phyloP scores from a whole-genome alignment of 2,797 vertebrate species.

The Fistularia tabacaria region DNA sequence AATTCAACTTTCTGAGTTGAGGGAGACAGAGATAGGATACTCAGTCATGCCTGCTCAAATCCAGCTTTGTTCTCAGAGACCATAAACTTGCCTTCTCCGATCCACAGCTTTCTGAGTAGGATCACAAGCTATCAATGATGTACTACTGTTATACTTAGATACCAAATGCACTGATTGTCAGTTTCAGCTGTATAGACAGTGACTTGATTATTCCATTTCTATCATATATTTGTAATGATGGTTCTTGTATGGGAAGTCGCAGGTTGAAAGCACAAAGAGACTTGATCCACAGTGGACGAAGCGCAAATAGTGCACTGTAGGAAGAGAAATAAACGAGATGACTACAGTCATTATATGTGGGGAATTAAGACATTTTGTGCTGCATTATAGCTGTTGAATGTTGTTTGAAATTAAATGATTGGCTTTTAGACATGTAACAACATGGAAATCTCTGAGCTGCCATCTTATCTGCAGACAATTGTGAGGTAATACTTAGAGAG shows the following conservation, averaged over 20 bases:
- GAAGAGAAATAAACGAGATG: constrained; percentile 61
- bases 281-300: constrained; percentile 34
- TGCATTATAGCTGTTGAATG: constrained; percentile 35
- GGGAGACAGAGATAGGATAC: constrained; percentile 63
- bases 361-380: constrained; percentile 48
- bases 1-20: constrained; percentile 65
- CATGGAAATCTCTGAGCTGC: constrained; percentile 55
- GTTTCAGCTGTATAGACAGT: constrained; percentile 41
- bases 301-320: constrained; percentile 53
- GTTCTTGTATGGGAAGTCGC: constrained; percentile 29
- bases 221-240: constrained; percentile 37
- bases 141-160: constrained; percentile 57
- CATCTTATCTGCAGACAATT: constrained; percentile 73
- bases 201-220: constrained; percentile 30
- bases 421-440: constrained; percentile 39
- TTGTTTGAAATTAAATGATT: constrained; percentile 55
- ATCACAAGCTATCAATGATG: constrained; percentile 67
- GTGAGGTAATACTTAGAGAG: constrained; percentile 66
- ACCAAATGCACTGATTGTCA: constrained; percentile 73
- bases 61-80: constrained; percentile 72
- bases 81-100: constrained; percentile 66
- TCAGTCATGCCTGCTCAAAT: constrained; percentile 57
- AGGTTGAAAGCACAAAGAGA: constrained; percentile 24
- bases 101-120: constrained; percentile 58
- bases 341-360: constrained; percentile 45